phyloP scores from a whole-genome alignment of 2,113 vertebrate genomes.

The Stictonetta naevosa region DNA sequence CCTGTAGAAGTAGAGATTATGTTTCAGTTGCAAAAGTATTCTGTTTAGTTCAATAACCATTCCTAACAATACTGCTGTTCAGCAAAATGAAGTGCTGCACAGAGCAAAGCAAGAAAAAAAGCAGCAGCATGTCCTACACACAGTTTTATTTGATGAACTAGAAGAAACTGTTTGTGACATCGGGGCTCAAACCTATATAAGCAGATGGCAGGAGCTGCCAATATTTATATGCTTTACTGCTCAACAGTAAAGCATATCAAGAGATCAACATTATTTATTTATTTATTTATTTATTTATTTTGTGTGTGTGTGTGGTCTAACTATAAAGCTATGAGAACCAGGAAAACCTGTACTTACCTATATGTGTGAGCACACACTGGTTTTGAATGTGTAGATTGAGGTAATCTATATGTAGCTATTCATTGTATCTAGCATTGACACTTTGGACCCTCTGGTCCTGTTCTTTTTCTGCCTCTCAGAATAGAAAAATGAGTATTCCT shows the following conservation, averaged over 20 bases:
- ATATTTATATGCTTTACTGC: not conserved
- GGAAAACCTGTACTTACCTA: not conserved
- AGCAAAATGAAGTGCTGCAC: not conserved
- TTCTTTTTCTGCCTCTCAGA: constrained; percentile 61
- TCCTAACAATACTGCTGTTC: not conserved
- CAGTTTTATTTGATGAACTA: not conserved
- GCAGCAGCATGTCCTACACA: not conserved
- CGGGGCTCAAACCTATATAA: not conserved
- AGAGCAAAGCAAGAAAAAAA: not conserved
- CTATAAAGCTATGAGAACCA: not conserved
- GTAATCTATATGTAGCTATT: not conserved
- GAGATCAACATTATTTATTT: not conserved
- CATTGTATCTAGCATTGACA: not conserved
- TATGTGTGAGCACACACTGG: too few relatives aligned
- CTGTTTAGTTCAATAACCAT: not conserved
- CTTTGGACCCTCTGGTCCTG: constrained; percentile 32
- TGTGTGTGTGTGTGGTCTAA: not conserved
- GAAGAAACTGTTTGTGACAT: not conserved
- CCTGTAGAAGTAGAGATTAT: not conserved
- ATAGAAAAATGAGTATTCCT: constrained; percentile 38
- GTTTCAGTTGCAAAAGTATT: not conserved
- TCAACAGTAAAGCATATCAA: too few relatives aligned
- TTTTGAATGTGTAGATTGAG: not conserved
- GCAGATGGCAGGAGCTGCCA: not conserved
- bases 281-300: too few relatives aligned